These are phyloP conservation scores for Heliopora coerulea DNA, from an alignment of 92 coral and sea anemone genomes.

Conservation along the genomic window DNA sequence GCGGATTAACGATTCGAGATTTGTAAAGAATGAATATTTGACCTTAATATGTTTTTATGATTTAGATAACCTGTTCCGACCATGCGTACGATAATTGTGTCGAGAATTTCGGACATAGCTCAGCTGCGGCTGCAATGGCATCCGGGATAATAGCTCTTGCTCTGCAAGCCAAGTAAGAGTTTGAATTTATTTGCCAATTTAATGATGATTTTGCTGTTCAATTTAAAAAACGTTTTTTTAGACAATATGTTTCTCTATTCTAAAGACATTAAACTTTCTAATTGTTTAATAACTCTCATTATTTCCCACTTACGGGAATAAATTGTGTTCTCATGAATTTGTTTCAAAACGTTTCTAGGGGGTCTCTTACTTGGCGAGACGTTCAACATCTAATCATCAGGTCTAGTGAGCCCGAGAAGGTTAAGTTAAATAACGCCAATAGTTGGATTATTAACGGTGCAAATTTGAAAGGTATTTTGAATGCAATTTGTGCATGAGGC, in stretches of 20 bases:
- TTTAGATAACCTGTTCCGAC: conserved; percentile 22
- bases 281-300: too few species aligned
- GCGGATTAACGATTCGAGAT: too few species aligned
- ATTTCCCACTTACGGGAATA: too few species aligned
- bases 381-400: conserved; percentile 52
- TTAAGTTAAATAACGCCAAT: not conserved
- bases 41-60: not conserved
- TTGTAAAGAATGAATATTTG: not conserved
- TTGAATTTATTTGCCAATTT: not conserved
- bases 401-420: not conserved
- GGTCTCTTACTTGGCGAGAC: conserved; percentile 53
- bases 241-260: not conserved
- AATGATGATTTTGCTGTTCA: not conserved
- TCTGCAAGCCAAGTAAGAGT: conserved; percentile 57
- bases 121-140: conserved; percentile 57
- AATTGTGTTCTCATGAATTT: not conserved
- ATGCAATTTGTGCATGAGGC: too few species aligned
- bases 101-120: conserved; percentile 38
- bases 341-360: not conserved
- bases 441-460: not conserved
- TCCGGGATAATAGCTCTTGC: conserved; percentile 56
- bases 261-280: too few species aligned
- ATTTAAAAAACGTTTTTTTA: not conserved
- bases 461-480: not conserved
- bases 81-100: too few species aligned